These are phyloP conservation scores for Limanda limanda DNA, from an alignment of 2,113 vertebrate species.

Conservation along the genomic window DNA sequence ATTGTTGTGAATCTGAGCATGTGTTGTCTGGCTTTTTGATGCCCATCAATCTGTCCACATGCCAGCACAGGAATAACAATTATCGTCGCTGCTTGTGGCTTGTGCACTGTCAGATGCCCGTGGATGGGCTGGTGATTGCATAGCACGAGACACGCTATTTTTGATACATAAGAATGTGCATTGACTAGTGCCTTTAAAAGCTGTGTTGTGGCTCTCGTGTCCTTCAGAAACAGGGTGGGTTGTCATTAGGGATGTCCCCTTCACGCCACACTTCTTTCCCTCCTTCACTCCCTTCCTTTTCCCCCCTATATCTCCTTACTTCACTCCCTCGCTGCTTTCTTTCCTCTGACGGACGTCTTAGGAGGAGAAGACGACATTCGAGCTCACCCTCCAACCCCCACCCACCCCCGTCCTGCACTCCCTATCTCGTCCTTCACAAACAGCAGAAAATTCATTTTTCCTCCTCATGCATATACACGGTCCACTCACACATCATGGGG, in stretches of 20 bases:
- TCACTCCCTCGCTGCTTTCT: slow-evolving; percentile 50
- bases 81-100: slow-evolving; percentile 85
- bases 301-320: slow-evolving; percentile 28
- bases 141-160: slow-evolving; percentile 80
- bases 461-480: slow-evolving; percentile 31
- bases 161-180: slow-evolving; percentile 88
- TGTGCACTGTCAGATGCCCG: slow-evolving; percentile 88
- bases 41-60: slow-evolving; percentile 88
- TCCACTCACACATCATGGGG: slow-evolving; percentile 36
- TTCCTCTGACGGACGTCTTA: slow-evolving; percentile 54
- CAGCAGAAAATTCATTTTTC: slow-evolving; percentile 49
- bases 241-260: slow-evolving; percentile 73
- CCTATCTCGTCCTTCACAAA: slow-evolving; percentile 55
- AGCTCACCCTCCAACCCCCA: neutral
- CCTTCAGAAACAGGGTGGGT: slow-evolving; percentile 84
- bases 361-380: slow-evolving; percentile 39
- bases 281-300: slow-evolving; percentile 33
- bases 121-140: slow-evolving; percentile 86
- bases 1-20: slow-evolving; percentile 82
- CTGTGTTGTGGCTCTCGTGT: slow-evolving; percentile 82
- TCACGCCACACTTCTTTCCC: slow-evolving; percentile 68
- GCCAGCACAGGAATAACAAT: slow-evolving; percentile 87
- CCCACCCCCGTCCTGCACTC: slow-evolving; percentile 1
- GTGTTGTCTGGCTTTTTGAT: slow-evolving; percentile 77
- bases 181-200: slow-evolving; percentile 82